Conservation (phyloP, 2,113 vertebrate genomes). For the Pao palembangensis region DNA sequence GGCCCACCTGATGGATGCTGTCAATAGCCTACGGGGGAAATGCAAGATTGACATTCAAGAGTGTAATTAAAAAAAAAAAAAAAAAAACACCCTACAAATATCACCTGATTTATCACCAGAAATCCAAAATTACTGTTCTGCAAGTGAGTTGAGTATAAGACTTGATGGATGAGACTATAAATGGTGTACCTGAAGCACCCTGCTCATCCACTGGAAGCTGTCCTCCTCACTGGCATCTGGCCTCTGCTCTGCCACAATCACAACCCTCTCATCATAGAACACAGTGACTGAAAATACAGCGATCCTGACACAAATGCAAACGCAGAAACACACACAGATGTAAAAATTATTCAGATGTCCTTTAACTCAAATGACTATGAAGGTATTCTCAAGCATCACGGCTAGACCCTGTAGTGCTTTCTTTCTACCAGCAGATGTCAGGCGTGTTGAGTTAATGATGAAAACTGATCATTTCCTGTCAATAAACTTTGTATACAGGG, state of each 20-base stretch:
- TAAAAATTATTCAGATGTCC: neutral
- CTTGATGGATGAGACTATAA: neutral
- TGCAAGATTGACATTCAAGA: neutral
- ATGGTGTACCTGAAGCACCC: slow-evolving; percentile 87
- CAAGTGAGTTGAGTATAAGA: neutral
- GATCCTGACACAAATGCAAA: slow-evolving; percentile 77
- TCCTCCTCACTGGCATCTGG: slow-evolving; percentile 95
- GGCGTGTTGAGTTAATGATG: neutral
- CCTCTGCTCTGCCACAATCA: slow-evolving; percentile 93
- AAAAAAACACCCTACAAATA: neutral
- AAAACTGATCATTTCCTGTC: neutral
- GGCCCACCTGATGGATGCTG: slow-evolving; percentile 97
- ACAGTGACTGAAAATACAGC: slow-evolving; percentile 94
- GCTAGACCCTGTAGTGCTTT: slow-evolving; percentile 2
- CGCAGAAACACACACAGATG: slow-evolving; percentile 1
- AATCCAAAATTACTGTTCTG: neutral
- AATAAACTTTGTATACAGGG: no score
- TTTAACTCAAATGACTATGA: no score
- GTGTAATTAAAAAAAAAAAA: neutral
- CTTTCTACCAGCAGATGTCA: slow-evolving; percentile 56
- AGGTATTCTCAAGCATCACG: neutral
- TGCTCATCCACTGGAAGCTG: slow-evolving; percentile 98
- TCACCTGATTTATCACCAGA: no score
- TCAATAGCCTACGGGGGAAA: slow-evolving; percentile 84
- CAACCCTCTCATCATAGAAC: slow-evolving; percentile 95